A percentile compares a stretch with the other conserved stretches of the same genome.
phyloP scores from a whole-genome alignment of 2,797 vertebrate species.

The Ptychobarbus kaznakovi region DNA sequence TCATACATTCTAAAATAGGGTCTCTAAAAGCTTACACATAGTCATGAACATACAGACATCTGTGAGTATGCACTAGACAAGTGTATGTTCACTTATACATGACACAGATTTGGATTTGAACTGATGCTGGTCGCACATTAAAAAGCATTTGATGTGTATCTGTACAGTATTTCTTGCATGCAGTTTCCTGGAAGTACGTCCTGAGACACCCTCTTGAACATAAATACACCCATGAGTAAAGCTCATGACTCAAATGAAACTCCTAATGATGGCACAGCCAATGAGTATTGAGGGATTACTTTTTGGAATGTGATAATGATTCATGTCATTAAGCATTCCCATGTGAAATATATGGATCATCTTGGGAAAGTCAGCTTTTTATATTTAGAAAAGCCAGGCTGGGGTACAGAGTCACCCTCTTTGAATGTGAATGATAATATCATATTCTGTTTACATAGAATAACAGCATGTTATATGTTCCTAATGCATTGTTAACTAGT shows the following conservation, averaged over 20 bases:
- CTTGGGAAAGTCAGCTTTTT: slow-evolving; percentile 27
- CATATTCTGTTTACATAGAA: not conserved
- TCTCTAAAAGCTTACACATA: slow-evolving; percentile 28
- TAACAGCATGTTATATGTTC: not conserved
- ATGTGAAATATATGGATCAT: slow-evolving; percentile 8
- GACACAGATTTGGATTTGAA: not conserved
- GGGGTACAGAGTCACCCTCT: not conserved
- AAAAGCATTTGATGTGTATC: slow-evolving; percentile 5
- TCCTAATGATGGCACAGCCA: not conserved
- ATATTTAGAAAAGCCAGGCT: slow-evolving; percentile 2
- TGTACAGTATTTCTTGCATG: not conserved
- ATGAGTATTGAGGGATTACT: slow-evolving; percentile 19
- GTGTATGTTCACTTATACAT: slow-evolving; percentile 12
- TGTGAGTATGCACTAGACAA: not conserved
- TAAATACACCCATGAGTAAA: slow-evolving; percentile 24
- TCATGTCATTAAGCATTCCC: slow-evolving; percentile 14
- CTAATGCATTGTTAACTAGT: not conserved
- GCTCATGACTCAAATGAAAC: slow-evolving; percentile 12
- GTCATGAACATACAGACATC: not conserved
- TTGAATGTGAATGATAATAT: not conserved
- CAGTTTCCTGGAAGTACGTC: not conserved
- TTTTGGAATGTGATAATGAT: slow-evolving; percentile 39
- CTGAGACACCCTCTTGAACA: slow-evolving; percentile 23
- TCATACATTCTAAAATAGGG: slow-evolving; percentile 72
- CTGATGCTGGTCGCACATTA: not conserved